These are phyloP conservation scores for Sterna hirundo DNA, from an alignment of 2,113 vertebrate species.

Conservation along the genomic window DNA sequence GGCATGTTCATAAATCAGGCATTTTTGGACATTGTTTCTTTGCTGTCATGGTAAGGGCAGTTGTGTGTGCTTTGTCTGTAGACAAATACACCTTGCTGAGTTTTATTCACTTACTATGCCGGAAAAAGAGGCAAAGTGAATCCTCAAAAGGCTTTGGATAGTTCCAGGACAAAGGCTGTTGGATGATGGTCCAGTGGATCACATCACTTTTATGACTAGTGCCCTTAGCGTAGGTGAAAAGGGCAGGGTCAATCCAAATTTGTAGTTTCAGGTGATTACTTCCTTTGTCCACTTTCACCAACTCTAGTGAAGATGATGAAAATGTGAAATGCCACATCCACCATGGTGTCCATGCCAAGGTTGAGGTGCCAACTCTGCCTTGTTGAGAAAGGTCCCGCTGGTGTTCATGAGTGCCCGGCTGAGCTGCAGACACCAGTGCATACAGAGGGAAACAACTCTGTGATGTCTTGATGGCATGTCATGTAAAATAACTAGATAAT, in stretches of 20 bases:
- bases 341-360: not conserved
- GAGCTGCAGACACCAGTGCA: fast-evolving
- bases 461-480: not conserved
- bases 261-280: not conserved
- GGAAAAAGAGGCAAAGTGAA: not conserved
- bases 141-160: not conserved
- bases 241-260: not conserved
- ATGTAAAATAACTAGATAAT: not conserved
- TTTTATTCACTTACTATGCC: not conserved
- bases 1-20: not conserved
- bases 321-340: not conserved
- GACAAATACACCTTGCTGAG: not conserved
- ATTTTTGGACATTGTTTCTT: not conserved
- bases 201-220: not conserved
- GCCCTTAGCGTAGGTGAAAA: not conserved
- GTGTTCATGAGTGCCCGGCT: not conserved
- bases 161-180: not conserved
- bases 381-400: not conserved
- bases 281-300: not conserved
- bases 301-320: not conserved
- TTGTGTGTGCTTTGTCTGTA: not conserved
- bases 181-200: not conserved
- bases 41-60: not conserved
- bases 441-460: not conserved
- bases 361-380: not conserved